Base-by-base conservation (phyloP, 1,140 invertebrate genomes). In the Dinothrombium tinctorium region DNA sequence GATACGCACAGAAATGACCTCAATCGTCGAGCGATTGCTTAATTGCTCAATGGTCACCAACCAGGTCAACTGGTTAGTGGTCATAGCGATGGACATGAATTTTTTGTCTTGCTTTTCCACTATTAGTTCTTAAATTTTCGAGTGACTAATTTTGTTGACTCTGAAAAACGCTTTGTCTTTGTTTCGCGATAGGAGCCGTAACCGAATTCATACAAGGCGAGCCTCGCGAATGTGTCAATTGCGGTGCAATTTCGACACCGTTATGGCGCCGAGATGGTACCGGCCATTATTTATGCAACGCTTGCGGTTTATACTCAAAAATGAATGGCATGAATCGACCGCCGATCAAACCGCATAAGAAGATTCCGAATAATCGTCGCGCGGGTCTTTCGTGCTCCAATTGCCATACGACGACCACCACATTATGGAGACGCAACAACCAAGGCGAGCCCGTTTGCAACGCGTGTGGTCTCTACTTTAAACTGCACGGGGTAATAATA, bases 391-490 rank as follows among this genome's bases (percentile, higher is more conserved):
- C 75, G 55, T 96, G 89, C 60, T 82, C 84, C 32, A 95, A 96
- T 62, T 96, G 90, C 62, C 76, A 80, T 24, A 94, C 89, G 1
- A 68, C 74, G 37, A 89, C 79, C 41, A 95, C 89, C 31, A 95
- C 89, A 9, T 68, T 96, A 33, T 96, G 89, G 89, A 67, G 89
- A 46, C 69, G 89, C 28, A 95, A 95, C 65, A 83, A 84, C 57
- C 81, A 87, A 53, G 89, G 89, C 2, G 86, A 95, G 55, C 83
- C 89, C 0, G 87, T 95, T 3, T 95, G 89, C 63, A 95, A 95
- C 66, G 89, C 89, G 2, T 96, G 89, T 57, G 89, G 89, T 0
- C 69, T 96, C 19, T 96, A 96, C 64, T 94, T 80, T 65, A 95
- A 95, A 60, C 66, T 96, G 22, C 89, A 96, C 58, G 80, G 77